These are phyloP conservation scores for Brachyopa scutellaris DNA, from an alignment of 2,888 invertebrate genomes.

Conservation along the genomic window DNA sequence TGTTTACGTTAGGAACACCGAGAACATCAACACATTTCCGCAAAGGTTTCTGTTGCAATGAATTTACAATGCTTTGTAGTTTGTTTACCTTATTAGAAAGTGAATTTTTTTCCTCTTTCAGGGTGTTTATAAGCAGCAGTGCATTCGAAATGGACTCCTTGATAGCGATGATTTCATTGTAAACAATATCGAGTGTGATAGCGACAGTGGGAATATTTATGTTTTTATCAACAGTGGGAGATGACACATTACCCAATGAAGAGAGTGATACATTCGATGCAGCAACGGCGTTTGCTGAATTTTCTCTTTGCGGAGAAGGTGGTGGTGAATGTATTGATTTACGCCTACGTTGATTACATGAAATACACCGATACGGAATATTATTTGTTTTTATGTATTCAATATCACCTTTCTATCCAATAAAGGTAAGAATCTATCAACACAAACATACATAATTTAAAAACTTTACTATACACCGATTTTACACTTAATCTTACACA, in stretches of 20 bases:
- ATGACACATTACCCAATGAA: not conserved
- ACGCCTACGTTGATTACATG: not conserved
- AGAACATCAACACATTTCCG: not conserved
- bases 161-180: not conserved
- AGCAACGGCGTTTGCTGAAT: not conserved
- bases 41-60: not conserved
- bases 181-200: not conserved
- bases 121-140: not conserved
- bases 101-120: not conserved
- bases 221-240: not conserved
- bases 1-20: too few species aligned
- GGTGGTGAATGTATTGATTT: not conserved
- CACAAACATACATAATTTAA: too few species aligned
- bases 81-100: not conserved
- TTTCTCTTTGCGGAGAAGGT: not conserved
- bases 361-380: not conserved
- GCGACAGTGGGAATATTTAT: not conserved
- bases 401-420: not conserved
- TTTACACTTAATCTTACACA: too few species aligned
- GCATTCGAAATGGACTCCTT: too few species aligned
- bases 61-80: not conserved
- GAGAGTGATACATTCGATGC: too few species aligned
- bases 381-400: not conserved
- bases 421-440: too few species aligned
- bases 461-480: too few species aligned